phyloP scores from a whole-genome alignment of 2,113 vertebrate genomes.

The Chrysochloris asiatica region DNA sequence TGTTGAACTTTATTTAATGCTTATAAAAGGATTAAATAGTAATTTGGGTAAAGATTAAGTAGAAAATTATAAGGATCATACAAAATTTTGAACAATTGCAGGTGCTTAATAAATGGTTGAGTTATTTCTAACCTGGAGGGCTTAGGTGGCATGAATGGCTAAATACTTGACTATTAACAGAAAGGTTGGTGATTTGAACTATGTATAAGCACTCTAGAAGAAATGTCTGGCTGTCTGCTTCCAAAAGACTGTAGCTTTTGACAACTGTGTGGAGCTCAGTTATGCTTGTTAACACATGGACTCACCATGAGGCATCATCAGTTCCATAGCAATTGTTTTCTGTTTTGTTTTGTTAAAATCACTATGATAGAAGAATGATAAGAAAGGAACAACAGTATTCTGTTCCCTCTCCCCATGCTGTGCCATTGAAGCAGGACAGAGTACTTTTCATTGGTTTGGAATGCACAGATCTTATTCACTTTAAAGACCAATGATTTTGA shows the following conservation, averaged over 20 bases:
- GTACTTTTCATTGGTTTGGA: not conserved
- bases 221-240: not conserved
- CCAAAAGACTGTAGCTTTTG: not conserved
- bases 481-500: slow-evolving; percentile 4
- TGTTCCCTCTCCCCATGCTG: not conserved
- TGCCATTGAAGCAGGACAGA: not conserved
- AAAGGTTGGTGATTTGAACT: not conserved
- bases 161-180: not conserved
- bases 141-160: not conserved
- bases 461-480: not conserved
- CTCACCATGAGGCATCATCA: not conserved
- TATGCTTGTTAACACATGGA: not conserved
- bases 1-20: not conserved
- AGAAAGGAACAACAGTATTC: not conserved
- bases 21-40: not conserved
- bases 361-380: not conserved
- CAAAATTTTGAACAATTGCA: slow-evolving; percentile 9
- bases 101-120: not conserved
- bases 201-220: not conserved
- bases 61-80: slow-evolving; percentile 4
- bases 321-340: not conserved
- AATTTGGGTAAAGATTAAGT: not conserved
- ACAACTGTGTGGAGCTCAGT: not conserved
- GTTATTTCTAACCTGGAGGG: not conserved
- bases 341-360: not conserved